Evolutionary conservation across 2,888 invertebrate genomes (phyloP).

Genomic region (Sycophila texana): DNA sequence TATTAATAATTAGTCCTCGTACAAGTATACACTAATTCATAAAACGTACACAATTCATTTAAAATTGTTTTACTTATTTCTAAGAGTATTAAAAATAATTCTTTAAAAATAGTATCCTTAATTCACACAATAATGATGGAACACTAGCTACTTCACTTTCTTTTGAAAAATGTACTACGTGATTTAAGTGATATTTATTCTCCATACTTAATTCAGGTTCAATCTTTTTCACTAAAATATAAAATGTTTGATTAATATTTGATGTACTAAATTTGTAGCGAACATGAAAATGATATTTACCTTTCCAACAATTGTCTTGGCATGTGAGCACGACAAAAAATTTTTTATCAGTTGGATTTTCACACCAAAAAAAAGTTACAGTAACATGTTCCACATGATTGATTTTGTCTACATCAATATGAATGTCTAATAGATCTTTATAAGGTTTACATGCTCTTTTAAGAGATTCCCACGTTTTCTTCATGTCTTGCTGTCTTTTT

Average conservation of each 20-base stretch:
- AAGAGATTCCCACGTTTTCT: conserved; percentile 64
- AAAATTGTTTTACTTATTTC: conserved; percentile 2
- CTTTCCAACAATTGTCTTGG: conserved; percentile 64
- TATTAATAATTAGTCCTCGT: not conserved
- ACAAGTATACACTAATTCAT: not conserved
- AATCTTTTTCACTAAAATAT: conserved; percentile 67
- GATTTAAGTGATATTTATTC: conserved; percentile 61
- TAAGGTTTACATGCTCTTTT: conserved; percentile 65
- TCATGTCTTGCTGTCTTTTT: conserved; percentile 59
- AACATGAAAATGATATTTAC: conserved; percentile 57
- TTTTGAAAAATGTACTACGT: conserved; percentile 59
- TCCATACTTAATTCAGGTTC: conserved; percentile 65
- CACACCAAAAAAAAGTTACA: conserved; percentile 64
- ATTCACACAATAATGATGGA: conserved; percentile 64
- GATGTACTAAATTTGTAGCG: not conserved
- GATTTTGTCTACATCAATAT: conserved; percentile 58
- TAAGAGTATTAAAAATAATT: conserved; percentile 57
- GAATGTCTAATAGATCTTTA: conserved; percentile 67
- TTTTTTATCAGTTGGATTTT: conserved; percentile 60
- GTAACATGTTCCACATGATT: conserved; percentile 60
- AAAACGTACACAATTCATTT: too few relatives aligned
- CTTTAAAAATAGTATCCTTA: conserved; percentile 65
- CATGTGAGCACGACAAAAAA: conserved; percentile 64
- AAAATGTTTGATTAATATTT: conserved; percentile 13
- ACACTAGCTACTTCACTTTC: conserved; percentile 60